Conservation (phyloP, 1,140 invertebrate species). For the Globodera rostochiensis region DNA sequence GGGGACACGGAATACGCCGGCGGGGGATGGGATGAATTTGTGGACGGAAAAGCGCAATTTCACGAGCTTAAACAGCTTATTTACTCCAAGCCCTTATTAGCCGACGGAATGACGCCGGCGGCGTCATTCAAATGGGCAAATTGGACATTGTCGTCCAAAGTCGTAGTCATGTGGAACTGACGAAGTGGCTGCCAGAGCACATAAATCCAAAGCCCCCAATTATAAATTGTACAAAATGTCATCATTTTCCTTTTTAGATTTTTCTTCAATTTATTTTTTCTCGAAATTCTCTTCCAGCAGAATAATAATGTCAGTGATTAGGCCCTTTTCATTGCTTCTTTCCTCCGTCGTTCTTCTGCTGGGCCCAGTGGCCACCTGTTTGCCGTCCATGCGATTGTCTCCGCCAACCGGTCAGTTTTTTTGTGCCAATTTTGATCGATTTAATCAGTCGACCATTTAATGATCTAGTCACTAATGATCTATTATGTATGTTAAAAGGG, state of each 20-base stretch:
- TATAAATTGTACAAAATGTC: no score
- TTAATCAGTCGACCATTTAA: no score
- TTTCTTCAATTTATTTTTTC: neutral
- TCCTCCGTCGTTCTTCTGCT: neutral
- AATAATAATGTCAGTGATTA: neutral
- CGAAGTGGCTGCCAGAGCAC: no score
- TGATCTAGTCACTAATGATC: no score
- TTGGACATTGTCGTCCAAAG: no score
- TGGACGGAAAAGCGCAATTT: neutral
- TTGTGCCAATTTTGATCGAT: neutral
- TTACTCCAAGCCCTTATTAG: neutral
- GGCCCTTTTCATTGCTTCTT: neutral
- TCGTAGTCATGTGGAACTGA: no score
- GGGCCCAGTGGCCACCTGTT: neutral
- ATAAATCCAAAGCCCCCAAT: no score
- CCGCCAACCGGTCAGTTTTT: neutral
- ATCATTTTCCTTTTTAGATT: neutral
- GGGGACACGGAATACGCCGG: neutral
- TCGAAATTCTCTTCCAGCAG: neutral
- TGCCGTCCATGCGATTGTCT: neutral
- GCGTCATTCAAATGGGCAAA: no score
- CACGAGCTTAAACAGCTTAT: neutral
- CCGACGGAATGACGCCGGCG: no score
- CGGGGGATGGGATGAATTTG: neutral
- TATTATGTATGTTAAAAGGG: no score